Evolutionary conservation across 2,113 vertebrate species (phyloP).

Genomic region (Sphaerodactylus townsendi): DNA sequence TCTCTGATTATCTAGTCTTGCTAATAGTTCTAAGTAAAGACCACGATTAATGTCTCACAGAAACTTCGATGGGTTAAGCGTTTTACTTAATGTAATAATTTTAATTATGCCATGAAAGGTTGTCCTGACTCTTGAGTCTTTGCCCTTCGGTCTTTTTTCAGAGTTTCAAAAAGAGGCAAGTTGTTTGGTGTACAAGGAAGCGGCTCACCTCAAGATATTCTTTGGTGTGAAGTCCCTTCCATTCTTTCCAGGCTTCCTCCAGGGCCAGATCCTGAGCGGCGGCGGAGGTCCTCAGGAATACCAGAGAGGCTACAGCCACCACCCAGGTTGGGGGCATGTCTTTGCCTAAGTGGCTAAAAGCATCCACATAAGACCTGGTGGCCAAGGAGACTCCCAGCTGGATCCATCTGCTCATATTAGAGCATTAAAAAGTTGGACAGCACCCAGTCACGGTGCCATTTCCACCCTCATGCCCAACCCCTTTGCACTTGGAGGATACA

Average conservation of each 20-base stretch:
- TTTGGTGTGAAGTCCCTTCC: conserved; percentile 49
- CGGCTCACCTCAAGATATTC: conserved; percentile 40
- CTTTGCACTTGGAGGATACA: too few species aligned
- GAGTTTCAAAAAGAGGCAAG: background rate
- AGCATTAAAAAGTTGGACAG: background rate
- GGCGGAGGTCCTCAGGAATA: conserved; percentile 8
- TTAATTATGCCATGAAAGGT: too few species aligned
- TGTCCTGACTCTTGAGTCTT: too few species aligned
- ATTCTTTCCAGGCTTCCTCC: conserved; percentile 52
- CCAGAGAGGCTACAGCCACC: background rate
- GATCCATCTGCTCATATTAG: too few species aligned
- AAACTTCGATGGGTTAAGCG: too few species aligned
- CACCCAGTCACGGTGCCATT: too few species aligned
- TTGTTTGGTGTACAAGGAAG: too few species aligned
- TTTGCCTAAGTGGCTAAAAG: rapidly evolving
- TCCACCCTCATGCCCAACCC: too few species aligned
- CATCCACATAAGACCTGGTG: rapidly evolving
- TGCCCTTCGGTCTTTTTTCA: background rate
- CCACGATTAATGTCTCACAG: too few species aligned
- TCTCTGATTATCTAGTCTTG: too few species aligned
- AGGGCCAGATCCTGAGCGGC: rapidly evolving
- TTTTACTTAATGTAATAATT: too few species aligned
- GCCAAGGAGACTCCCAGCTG: background rate
- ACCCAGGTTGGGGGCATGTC: rapidly evolving
- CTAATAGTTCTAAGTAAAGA: too few species aligned